phyloP scores from a whole-genome alignment of 2,797 vertebrate genomes.

The Diceros bicornis region DNA sequence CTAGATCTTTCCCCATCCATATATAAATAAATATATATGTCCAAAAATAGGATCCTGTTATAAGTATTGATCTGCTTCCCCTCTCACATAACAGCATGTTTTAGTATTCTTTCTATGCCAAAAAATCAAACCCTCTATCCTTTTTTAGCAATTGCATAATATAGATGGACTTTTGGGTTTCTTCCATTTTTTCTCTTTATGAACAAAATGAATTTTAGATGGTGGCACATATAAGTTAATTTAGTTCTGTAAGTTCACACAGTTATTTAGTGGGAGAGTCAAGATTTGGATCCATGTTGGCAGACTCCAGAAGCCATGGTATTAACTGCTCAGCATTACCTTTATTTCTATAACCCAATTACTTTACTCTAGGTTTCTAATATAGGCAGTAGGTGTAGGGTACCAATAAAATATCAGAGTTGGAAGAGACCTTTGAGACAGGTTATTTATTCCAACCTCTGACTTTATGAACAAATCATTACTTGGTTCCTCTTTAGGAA shows the following conservation, averaged over 20 bases:
- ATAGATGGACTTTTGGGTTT: neutral
- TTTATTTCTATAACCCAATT: conserved; percentile 39
- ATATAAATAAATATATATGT: neutral
- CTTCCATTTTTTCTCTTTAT: neutral
- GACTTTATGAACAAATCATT: neutral
- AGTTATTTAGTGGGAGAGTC: neutral
- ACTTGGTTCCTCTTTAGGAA: conserved; percentile 1
- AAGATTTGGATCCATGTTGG: conserved; percentile 29
- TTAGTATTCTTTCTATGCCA: neutral
- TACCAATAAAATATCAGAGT: conserved; percentile 7
- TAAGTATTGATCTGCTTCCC: neutral
- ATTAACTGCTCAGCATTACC: conserved; percentile 25
- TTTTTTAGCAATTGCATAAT: neutral
- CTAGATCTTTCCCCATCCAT: neutral
- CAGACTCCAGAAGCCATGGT: neutral
- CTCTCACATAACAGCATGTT: neutral
- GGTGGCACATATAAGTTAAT: neutral
- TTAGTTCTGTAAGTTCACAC: neutral
- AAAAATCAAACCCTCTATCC: neutral
- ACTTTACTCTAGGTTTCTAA: conserved; percentile 4
- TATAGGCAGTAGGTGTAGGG: neutral
- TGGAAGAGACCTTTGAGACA: conserved; percentile 36
- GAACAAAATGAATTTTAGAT: conserved; percentile 24
- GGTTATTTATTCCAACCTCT: conserved; percentile 21
- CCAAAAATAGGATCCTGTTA: neutral